phyloP scores from a whole-genome alignment of 2,797 vertebrate genomes.

The Mormyrus proboscirostris region DNA sequence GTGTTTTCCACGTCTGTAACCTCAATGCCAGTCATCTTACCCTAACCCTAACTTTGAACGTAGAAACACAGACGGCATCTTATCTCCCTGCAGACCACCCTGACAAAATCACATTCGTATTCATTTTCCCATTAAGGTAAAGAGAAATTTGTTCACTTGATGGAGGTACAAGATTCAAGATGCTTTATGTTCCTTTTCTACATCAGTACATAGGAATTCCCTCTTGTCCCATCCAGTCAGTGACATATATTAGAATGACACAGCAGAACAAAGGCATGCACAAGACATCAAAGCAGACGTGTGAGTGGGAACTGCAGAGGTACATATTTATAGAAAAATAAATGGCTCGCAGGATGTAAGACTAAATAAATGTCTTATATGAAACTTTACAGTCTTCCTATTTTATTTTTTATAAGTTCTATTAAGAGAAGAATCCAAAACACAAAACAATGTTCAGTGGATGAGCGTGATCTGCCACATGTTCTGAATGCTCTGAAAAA shows the following conservation, averaged over 20 bases:
- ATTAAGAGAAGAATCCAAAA: not conserved
- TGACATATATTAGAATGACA: not conserved
- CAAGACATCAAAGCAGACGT: not conserved
- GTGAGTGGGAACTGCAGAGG: not conserved
- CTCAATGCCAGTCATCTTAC: not conserved
- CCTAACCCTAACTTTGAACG: not conserved
- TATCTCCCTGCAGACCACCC: not conserved
- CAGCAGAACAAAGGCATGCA: not conserved
- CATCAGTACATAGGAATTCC: not conserved
- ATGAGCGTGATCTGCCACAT: not conserved
- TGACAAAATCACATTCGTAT: not conserved
- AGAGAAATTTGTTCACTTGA: not conserved
- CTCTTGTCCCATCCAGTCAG: not conserved
- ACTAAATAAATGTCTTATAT: not conserved
- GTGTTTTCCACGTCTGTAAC: not conserved
- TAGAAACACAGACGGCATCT: not conserved
- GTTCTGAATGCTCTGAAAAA: not conserved
- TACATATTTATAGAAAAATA: not conserved
- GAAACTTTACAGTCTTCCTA: not conserved
- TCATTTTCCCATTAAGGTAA: not conserved
- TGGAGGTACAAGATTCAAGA: not conserved
- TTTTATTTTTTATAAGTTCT: not conserved
- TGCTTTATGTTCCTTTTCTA: not conserved
- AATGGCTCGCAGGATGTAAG: not conserved
- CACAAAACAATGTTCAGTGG: not conserved